Evolutionary conservation across 2,113 vertebrate species (phyloP).

Genomic region (Ciconia stormi): DNA sequence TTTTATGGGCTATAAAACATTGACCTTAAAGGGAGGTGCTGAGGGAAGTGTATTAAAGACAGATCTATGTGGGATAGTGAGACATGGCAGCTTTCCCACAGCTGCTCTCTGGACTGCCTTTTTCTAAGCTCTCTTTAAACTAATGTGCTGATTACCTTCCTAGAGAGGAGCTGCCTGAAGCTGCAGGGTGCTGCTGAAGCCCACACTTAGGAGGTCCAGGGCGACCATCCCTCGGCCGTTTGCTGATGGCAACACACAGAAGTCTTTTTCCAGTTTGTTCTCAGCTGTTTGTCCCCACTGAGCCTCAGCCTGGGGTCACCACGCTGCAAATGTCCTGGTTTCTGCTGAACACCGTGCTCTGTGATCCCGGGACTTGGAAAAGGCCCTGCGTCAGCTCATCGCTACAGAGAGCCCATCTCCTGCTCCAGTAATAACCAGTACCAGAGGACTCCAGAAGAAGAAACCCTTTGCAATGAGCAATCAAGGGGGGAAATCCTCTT

Average conservation of each 20-base stretch:
- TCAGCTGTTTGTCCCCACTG: not conserved
- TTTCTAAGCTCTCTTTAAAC: not conserved
- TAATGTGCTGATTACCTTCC: not conserved
- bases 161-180: not conserved
- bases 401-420: fast-evolving
- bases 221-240: not conserved
- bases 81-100: not conserved
- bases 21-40: not conserved
- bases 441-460: not conserved
- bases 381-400: not conserved
- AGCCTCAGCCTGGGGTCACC: not conserved
- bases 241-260: not conserved
- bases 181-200: not conserved
- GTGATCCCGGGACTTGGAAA: fast-evolving
- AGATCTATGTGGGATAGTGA: not conserved
- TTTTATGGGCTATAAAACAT: conserved; percentile 25
- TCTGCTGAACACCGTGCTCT: not conserved
- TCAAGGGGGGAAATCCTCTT: not conserved
- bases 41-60: not conserved
- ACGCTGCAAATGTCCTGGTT: fast-evolving
- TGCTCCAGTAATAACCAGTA: not conserved
- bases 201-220: not conserved
- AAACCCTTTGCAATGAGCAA: not conserved
- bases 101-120: not conserved
- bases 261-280: not conserved